Evolutionary conservation across 2,113 vertebrate species (phyloP).

Genomic region (Poeciliopsis occidentalis): DNA sequence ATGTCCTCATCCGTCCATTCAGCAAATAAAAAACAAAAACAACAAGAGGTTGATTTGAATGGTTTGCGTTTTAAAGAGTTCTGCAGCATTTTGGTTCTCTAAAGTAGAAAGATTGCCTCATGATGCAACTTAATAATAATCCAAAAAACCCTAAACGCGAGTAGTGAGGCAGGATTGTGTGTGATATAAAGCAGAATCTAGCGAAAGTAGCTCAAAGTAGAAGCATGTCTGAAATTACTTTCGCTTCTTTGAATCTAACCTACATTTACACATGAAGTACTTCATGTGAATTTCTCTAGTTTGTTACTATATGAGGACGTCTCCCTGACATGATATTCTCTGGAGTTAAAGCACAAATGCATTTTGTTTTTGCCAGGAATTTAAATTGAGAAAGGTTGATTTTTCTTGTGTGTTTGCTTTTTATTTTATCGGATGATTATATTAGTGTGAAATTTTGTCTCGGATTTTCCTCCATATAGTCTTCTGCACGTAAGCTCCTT

Average conservation of each 20-base stretch:
- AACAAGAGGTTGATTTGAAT: neutral
- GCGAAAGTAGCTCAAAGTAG: neutral
- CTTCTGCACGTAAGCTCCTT: neutral
- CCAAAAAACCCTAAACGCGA: neutral
- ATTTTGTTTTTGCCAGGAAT: constrained; percentile 17
- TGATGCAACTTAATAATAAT: neutral
- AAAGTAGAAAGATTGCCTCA: neutral
- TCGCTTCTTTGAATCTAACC: constrained; percentile 43
- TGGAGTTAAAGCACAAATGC: constrained; percentile 29
- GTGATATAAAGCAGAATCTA: neutral
- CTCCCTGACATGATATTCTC: constrained; percentile 10
- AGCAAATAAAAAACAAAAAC: no score
- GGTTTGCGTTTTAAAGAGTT: neutral
- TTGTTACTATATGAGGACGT: constrained; percentile 20
- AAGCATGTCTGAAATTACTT: constrained; percentile 24
- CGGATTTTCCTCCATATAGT: neutral
- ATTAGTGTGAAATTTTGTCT: neutral
- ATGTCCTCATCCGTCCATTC: neutral
- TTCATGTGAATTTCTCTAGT: constrained; percentile 15
- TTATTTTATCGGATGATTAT: neutral
- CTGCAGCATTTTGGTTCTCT: neutral
- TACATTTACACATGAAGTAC: constrained; percentile 30
- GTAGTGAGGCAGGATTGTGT: neutral
- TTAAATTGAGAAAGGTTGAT: neutral
- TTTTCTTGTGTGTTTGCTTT: neutral